phyloP scores from a whole-genome alignment of 2,113 vertebrate species.

The Coturnix japonica region DNA sequence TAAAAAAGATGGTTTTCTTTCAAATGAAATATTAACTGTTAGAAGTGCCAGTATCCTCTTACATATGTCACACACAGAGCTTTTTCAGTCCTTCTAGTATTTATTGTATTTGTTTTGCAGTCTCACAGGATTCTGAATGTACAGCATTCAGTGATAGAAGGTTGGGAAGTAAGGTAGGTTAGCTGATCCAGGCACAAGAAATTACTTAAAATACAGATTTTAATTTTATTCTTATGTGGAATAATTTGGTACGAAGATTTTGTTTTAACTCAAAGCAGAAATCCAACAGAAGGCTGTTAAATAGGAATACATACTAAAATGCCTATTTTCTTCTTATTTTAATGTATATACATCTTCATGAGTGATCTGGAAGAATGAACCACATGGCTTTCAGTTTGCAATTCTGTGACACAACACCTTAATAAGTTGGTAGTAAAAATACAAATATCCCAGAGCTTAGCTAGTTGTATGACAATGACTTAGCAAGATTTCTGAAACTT shows the following conservation, averaged over 20 bases:
- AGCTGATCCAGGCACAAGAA: neutral
- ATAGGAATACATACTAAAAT: neutral
- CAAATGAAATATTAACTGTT: neutral
- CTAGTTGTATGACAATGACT: neutral
- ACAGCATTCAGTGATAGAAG: neutral
- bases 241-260: neutral
- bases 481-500: neutral
- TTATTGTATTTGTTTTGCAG: neutral
- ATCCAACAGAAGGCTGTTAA: neutral
- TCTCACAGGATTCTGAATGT: neutral
- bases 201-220: neutral
- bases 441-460: neutral
- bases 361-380: neutral
- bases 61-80: neutral
- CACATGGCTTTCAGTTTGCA: neutral
- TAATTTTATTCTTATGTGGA: fast-evolving
- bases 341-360: neutral
- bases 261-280: neutral
- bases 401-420: neutral
- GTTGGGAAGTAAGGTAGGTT: neutral
- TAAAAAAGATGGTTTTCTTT: neutral
- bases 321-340: neutral
- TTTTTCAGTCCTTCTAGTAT: neutral
- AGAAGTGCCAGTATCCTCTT: neutral
- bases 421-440: neutral